Conservation (phyloP, 2,888 invertebrate species). For the Zhengitettix transpicula region DNA sequence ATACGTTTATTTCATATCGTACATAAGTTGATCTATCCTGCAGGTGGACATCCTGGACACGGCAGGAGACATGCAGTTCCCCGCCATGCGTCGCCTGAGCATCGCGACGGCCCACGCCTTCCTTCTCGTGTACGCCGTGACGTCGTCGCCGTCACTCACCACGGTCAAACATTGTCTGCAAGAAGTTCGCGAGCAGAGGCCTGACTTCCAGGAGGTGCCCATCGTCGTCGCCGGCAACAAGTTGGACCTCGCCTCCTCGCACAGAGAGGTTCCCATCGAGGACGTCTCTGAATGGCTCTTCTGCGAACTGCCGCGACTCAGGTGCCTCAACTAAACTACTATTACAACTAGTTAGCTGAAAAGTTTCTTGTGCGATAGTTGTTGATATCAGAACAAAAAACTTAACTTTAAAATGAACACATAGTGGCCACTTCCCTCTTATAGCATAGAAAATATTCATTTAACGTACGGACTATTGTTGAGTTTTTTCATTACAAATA, state of each 20-base stretch:
- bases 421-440: too few species aligned
- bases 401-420: too few species aligned
- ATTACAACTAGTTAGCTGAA: too few species aligned
- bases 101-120: slow-evolving; percentile 81
- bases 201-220: slow-evolving; percentile 65
- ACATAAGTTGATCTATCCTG: slow-evolving; percentile 11
- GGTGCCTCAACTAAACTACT: slow-evolving; percentile 25
- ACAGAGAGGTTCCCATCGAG: slow-evolving; percentile 54
- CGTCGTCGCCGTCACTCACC: slow-evolving; percentile 54
- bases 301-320: slow-evolving; percentile 54
- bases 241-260: slow-evolving; percentile 53
- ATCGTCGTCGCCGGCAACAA: slow-evolving; percentile 80
- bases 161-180: slow-evolving; percentile 59
- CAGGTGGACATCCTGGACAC: slow-evolving; percentile 65
- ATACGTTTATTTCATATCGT: too few species aligned
- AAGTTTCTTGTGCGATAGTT: too few species aligned
- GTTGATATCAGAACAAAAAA: too few species aligned
- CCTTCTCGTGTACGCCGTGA: slow-evolving; percentile 67
- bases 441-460: too few species aligned
- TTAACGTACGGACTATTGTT: too few species aligned
- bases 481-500: too few species aligned
- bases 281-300: slow-evolving; percentile 69
- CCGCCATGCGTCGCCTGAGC: slow-evolving; percentile 74
- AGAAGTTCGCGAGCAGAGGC: slow-evolving; percentile 65
- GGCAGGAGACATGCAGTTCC: slow-evolving; percentile 74